Percentiles rank a stretch among this genome's conserved stretches.
Conservation (phyloP, 2,888 invertebrate species). For the Amblyjoppa fuscipennis region DNA sequence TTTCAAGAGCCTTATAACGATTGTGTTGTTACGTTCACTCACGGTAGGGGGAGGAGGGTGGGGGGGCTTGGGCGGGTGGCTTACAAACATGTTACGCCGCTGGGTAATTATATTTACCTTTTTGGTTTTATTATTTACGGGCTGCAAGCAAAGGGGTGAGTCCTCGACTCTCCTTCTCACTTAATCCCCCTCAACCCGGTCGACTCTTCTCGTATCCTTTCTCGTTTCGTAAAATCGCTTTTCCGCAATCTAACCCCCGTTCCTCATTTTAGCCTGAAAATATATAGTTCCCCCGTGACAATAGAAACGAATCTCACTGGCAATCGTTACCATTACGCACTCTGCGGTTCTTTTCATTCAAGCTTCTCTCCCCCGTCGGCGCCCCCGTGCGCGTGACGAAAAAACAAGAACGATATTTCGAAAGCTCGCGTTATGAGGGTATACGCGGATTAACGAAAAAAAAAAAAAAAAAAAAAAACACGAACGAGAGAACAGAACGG, state of each 20-base stretch:
- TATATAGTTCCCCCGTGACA: constrained; percentile 43
- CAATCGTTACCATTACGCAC: constrained; percentile 63
- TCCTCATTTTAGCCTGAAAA: constrained; percentile 13
- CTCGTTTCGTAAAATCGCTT: constrained; percentile 30
- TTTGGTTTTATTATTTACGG: constrained; percentile 83
- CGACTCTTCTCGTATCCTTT: not conserved
- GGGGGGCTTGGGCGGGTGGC: constrained; percentile 48
- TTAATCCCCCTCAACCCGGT: constrained; percentile 5
- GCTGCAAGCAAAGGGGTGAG: constrained; percentile 48
- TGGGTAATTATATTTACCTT: constrained; percentile 85
- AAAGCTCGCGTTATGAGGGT: constrained; percentile 37
- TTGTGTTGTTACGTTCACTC: constrained; percentile 79
- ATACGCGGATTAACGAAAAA: constrained; percentile 40
- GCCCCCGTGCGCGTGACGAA: not conserved
- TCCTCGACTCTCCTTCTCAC: constrained; percentile 44
- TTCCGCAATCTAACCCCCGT: constrained; percentile 8
- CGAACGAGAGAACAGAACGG: constrained; percentile 27
- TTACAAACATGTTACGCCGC: constrained; percentile 79
- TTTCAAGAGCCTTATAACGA: constrained; percentile 78
- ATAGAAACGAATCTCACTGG: constrained; percentile 46
- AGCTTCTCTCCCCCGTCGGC: not conserved
- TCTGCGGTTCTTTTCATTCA: constrained; percentile 47
- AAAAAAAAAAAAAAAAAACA: constrained; percentile 33
- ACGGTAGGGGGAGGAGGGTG: not conserved
- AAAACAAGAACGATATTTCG: constrained; percentile 35